Evolutionary conservation across 2,113 vertebrate genomes (phyloP).

Genomic region (Zapornia atra): DNA sequence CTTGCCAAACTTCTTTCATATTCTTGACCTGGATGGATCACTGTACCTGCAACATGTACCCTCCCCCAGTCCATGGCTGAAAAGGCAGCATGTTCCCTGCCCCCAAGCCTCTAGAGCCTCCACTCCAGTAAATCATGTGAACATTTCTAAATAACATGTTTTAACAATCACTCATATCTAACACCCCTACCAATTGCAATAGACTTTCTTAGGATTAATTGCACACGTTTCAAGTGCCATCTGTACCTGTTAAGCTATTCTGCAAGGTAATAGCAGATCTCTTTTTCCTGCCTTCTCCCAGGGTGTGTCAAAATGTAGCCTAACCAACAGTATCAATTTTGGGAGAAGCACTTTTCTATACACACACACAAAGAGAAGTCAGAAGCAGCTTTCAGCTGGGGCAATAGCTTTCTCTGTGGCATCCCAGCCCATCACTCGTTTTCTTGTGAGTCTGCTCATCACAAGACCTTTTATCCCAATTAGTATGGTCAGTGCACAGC

Average conservation of each 20-base stretch:
- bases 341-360: not conserved
- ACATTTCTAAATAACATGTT: not conserved
- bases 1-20: not conserved
- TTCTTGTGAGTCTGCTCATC: not conserved
- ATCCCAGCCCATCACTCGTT: not conserved
- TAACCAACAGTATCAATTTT: not conserved
- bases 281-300: not conserved
- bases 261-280: not conserved
- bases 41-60: accelerated
- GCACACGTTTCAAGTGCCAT: not conserved
- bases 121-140: not conserved
- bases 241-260: not conserved
- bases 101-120: not conserved
- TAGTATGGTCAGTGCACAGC: not conserved
- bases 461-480: not conserved
- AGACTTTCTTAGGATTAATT: not conserved
- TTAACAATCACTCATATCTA: not conserved
- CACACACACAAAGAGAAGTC: not conserved
- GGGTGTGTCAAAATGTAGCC: not conserved
- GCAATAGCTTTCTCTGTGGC: not conserved
- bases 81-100: not conserved
- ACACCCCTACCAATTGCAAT: not conserved
- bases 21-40: not conserved
- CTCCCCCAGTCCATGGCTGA: not conserved
- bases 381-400: not conserved